These are phyloP conservation scores for Cryptophagus acutangulus DNA, from an alignment of 2,888 invertebrate species.

Conservation along the genomic window DNA sequence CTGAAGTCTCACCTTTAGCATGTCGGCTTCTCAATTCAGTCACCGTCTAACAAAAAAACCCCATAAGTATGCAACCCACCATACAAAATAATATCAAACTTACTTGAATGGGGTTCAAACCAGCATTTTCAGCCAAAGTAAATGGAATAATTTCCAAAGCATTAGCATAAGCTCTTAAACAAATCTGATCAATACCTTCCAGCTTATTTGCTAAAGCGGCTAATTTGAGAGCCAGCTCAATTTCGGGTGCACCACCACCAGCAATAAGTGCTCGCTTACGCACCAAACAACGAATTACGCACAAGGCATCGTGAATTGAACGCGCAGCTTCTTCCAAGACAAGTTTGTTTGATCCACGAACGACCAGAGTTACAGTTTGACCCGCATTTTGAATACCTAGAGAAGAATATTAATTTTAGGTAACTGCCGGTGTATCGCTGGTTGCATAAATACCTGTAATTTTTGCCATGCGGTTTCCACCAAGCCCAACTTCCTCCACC, in stretches of 20 bases:
- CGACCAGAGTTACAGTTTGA: constrained; percentile 86
- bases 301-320: constrained; percentile 79
- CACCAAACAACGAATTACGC: constrained; percentile 93
- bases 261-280: constrained; percentile 87
- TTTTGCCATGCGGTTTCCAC: constrained; percentile 86
- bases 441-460: constrained; percentile 46
- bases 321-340: constrained; percentile 77
- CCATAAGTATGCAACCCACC: not conserved
- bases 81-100: constrained; percentile 7
- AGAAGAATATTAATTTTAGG: constrained; percentile 11
- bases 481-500: constrained; percentile 88
- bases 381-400: constrained; percentile 70
- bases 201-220: constrained; percentile 76
- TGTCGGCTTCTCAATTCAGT: constrained; percentile 94
- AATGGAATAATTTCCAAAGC: constrained; percentile 92
- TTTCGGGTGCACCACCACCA: constrained; percentile 98
- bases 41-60: constrained; percentile 62
- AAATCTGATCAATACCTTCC: constrained; percentile 91
- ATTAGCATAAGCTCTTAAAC: constrained; percentile 91
- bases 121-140: constrained; percentile 85
- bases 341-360: constrained; percentile 81
- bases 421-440: not conserved
- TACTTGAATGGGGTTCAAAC: constrained; percentile 47
- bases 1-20: constrained; percentile 76
- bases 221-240: constrained; percentile 82